A percentile compares a stretch with the other conserved stretches of the same genome.
These are phyloP conservation scores for Monochamus saltuarius DNA, from an alignment of 1,140 invertebrate species.

Conservation along the genomic window DNA sequence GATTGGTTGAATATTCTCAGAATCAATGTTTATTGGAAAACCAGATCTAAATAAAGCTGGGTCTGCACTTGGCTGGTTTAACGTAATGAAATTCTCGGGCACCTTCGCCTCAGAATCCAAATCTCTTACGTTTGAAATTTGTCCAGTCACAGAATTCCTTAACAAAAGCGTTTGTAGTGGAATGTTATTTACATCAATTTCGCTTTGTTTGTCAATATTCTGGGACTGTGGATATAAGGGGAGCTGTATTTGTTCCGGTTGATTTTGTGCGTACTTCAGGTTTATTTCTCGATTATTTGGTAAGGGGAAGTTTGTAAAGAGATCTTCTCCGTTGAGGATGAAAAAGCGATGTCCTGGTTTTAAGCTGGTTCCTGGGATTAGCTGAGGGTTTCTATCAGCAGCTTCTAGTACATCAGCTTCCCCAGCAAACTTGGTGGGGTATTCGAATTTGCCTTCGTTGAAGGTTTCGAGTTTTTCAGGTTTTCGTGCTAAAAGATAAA, in stretches of 20 bases:
- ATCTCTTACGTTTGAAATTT: background rate
- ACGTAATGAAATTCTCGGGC: background rate
- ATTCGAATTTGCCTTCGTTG: conserved; percentile 39
- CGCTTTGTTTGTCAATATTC: background rate
- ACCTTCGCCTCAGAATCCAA: background rate
- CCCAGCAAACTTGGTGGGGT: conserved; percentile 43
- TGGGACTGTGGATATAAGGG: conserved; percentile 1
- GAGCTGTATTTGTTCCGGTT: conserved; percentile 5
- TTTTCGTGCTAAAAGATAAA: conserved; percentile 35
- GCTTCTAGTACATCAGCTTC: conserved; percentile 49
- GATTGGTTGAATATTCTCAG: conserved; percentile 9
- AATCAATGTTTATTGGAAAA: background rate
- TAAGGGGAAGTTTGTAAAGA: conserved; percentile 41
- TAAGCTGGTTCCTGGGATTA: conserved; percentile 48
- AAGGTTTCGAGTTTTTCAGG: conserved; percentile 53
- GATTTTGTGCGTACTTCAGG: conserved; percentile 28
- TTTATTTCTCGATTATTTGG: conserved; percentile 25
- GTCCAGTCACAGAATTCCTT: conserved; percentile 6
- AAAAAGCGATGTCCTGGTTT: conserved; percentile 56
- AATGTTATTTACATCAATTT: conserved; percentile 9
- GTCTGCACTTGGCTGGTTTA: conserved; percentile 1
- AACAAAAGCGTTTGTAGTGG: conserved; percentile 21
- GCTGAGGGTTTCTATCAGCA: conserved; percentile 41
- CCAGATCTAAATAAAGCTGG: conserved; percentile 2
- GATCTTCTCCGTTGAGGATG: conserved; percentile 47